A percentile compares a stretch with the other conserved stretches of the same genome.
phyloP scores from a whole-genome alignment of 2,113 vertebrate species.

The Nesogale talazaci region DNA sequence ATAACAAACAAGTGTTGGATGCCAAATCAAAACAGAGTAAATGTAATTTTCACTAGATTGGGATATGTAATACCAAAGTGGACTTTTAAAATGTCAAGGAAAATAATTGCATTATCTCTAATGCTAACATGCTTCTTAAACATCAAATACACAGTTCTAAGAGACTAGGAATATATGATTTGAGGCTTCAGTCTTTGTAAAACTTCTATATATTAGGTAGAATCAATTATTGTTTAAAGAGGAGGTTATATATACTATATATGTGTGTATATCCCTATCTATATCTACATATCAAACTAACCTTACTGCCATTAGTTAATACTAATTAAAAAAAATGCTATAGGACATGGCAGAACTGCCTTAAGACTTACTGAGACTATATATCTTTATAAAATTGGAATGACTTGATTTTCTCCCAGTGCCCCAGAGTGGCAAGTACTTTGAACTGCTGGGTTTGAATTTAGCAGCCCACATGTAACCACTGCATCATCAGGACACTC shows the following conservation, averaged over 20 bases:
- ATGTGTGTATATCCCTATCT: no score
- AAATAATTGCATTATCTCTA: slow-evolving; percentile 68
- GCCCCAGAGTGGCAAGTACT: no score
- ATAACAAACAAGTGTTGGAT: slow-evolving; percentile 68
- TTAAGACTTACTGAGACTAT: no score
- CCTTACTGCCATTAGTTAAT: no score
- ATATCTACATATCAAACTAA: no score
- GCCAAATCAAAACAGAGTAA: slow-evolving; percentile 75
- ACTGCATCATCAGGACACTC: no score
- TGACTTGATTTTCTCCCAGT: no score
- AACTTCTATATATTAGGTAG: neutral
- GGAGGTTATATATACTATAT: neutral
- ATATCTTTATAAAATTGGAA: no score
- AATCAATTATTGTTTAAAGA: slow-evolving; percentile 1
- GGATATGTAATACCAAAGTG: slow-evolving; percentile 78
- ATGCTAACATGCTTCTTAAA: slow-evolving; percentile 59
- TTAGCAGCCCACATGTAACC: no score
- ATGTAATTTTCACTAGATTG: slow-evolving; percentile 80
- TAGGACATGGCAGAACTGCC: no score
- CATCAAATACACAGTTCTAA: slow-evolving; percentile 14
- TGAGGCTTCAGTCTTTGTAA: neutral
- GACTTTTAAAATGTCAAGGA: slow-evolving; percentile 78
- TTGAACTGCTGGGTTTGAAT: no score
- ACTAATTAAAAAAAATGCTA: no score
- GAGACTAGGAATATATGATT: neutral